phyloP scores from a whole-genome alignment of 2,113 vertebrate genomes.

The Tetrao urogallus region DNA sequence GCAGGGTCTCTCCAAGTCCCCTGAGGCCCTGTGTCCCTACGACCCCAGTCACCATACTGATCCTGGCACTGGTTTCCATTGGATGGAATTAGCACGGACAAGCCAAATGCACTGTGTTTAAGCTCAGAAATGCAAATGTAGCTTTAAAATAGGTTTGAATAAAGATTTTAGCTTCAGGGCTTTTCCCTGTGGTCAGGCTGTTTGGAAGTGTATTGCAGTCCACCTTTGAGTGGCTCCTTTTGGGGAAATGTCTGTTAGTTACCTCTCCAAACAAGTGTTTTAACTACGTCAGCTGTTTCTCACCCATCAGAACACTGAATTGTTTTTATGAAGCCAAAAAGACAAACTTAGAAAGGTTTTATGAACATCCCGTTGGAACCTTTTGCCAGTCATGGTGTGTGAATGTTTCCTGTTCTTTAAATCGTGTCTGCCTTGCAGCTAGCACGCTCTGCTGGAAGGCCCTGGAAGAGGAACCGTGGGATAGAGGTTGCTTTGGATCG shows the following conservation, averaged over 20 bases:
- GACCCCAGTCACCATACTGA: not conserved
- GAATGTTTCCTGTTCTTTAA: not conserved
- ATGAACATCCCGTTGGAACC: not conserved
- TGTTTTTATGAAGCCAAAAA: not conserved
- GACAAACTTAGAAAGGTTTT: not conserved
- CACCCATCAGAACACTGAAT: rapidly evolving
- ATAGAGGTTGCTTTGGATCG: not conserved
- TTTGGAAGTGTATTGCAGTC: not conserved
- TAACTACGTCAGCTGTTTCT: not conserved
- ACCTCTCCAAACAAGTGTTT: not conserved
- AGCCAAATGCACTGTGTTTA: not conserved
- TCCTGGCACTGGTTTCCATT: not conserved
- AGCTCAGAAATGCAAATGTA: not conserved
- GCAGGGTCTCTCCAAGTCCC: not conserved
- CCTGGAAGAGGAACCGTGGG: not conserved
- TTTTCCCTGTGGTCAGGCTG: not conserved
- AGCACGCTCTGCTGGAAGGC: not conserved
- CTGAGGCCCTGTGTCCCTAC: rapidly evolving
- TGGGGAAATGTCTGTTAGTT: not conserved
- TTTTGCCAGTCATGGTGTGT: not conserved
- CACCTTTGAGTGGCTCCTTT: not conserved
- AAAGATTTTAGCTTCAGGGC: not conserved
- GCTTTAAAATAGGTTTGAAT: not conserved
- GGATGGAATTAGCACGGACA: rapidly evolving
- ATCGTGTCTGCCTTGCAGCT: not conserved